Percentiles rank a stretch among this genome's conserved stretches.
Evolutionary conservation across 2,888 invertebrate genomes (phyloP).

Genomic region (Phalangium opilio): DNA sequence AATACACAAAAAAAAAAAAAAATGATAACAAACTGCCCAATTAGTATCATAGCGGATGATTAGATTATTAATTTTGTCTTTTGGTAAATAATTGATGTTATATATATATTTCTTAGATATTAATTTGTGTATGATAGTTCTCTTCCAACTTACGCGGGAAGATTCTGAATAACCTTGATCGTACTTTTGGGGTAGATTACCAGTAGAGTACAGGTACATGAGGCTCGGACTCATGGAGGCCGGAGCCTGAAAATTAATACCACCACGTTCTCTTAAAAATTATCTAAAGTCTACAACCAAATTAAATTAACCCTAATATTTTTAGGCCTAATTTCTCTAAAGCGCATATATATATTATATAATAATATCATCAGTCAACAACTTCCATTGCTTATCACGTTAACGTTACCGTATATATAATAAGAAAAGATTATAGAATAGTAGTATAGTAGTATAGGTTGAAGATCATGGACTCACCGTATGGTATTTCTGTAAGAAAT

Average conservation of each 20-base stretch:
- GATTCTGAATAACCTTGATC: constrained; percentile 20
- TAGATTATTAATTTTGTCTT: no score
- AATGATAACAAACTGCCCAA: no score
- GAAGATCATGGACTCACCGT: constrained; percentile 60
- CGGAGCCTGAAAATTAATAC: constrained; percentile 49
- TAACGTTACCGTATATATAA: neutral
- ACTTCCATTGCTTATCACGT: neutral
- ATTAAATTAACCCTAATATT: no score
- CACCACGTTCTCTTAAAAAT: no score
- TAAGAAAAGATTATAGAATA: neutral
- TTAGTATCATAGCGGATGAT: no score
- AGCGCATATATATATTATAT: no score
- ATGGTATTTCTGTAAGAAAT: constrained; percentile 84
- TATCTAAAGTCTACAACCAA: no score
- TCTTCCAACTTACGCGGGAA: constrained; percentile 16
- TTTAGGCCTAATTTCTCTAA: no score
- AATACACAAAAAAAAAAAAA: no score
- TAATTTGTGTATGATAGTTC: neutral
- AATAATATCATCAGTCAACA: neutral
- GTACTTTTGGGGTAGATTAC: constrained; percentile 27
- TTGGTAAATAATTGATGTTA: neutral
- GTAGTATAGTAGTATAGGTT: no score
- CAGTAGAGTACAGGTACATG: constrained; percentile 48
- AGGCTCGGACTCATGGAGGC: constrained; percentile 81
- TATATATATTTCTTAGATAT: neutral